Evolutionary conservation across 1,140 invertebrate species (phyloP), one percentile per base, ranked within the genome.

Genomic region (Pogonomyrmex californicus): DNA sequence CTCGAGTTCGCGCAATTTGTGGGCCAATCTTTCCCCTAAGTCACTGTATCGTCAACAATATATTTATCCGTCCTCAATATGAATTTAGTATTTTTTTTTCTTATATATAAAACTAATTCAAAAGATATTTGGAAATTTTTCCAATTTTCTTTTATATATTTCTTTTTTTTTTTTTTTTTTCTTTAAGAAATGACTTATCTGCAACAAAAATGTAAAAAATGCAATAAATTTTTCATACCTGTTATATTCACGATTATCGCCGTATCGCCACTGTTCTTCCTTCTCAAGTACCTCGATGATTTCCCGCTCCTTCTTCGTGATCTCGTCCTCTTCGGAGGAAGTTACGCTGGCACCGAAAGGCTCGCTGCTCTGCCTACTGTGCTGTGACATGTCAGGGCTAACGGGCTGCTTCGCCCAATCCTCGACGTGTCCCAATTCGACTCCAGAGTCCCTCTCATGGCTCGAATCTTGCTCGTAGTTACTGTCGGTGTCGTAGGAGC

Each of bases 331-430:
- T 82, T 97, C 97, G 0, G 96, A 96, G 33, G 97, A 97, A 38
- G 96, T 97, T 10, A 96, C 95, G 60, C 96, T 96, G 3, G 96
- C 96, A 75, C 96, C 96, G 30, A 96, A 96, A 0, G 96, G 95
- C 92, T 98, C 97, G 93, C 97, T 98, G 92, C 97, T 97, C 91
- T 98, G 97, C 78, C 97, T 96, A 90, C 97, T 97, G 90, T 98
- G 97, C 87, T 97, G 97, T 60, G 97, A 95, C 87, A 96, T 96
- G 88, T 97, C 96, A 0, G 96, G 96, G 51, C 96, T 89, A 91
- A 96, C 91, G 88, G 96, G 91, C 95, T 97, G 93, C 95, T 97
- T 94, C 93, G 96, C 96, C 97, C 95, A 95, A 12, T 95, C 95
- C 49, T 95, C 95, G 9, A 93, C 93, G 83, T 95, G 96, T 76